These are phyloP conservation scores for Turnix velox DNA, from an alignment of 2,113 vertebrate genomes.

Conservation along the genomic window DNA sequence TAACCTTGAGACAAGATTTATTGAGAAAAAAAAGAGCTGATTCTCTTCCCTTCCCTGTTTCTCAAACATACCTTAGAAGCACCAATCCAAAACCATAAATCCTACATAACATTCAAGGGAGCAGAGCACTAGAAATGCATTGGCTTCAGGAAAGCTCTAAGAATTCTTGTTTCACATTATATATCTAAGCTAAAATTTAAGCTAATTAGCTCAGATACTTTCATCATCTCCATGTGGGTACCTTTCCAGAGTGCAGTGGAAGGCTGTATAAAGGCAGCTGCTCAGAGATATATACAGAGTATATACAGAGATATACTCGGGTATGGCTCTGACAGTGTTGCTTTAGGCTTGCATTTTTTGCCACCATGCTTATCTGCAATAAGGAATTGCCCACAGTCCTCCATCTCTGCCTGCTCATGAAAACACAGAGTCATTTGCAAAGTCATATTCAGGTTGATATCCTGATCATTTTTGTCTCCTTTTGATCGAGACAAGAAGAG, in stretches of 20 bases:
- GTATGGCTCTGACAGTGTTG: neutral
- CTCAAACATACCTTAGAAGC: neutral
- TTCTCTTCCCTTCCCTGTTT: neutral
- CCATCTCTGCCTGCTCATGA: neutral
- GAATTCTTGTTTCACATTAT: neutral
- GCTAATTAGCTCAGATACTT: neutral
- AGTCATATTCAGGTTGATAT: neutral
- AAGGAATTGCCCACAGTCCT: neutral
- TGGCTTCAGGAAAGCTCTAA: neutral
- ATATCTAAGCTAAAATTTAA: neutral
- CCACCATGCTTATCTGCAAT: neutral
- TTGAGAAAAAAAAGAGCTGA: neutral
- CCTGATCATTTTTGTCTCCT: no score
- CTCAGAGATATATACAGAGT: no score
- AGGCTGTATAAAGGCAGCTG: neutral
- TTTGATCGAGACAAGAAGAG: neutral
- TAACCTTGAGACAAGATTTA: neutral
- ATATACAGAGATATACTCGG: no score
- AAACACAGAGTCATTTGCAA: neutral
- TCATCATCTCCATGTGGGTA: neutral
- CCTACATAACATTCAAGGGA: neutral
- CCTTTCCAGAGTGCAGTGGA: neutral
- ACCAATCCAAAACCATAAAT: neutral
- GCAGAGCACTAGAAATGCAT: neutral
- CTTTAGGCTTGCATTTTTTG: neutral